A percentile compares a stretch with the other conserved stretches of the same genome.
These are phyloP conservation scores for Petrolisthes cinctipes DNA, from an alignment of 2,888 invertebrate species.

Conservation along the genomic window DNA sequence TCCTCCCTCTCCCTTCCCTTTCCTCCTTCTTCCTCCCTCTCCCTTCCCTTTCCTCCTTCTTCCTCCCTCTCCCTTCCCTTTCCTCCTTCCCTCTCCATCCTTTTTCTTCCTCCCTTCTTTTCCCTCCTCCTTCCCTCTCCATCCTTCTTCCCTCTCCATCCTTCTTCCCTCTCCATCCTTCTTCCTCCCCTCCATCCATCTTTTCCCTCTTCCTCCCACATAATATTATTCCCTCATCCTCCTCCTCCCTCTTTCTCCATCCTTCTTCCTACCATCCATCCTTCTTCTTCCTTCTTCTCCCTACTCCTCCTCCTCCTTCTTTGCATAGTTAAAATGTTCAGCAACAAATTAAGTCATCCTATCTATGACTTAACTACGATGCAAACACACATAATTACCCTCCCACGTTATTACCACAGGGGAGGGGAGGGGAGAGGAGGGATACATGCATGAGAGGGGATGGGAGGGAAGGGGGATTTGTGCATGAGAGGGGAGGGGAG, in stretches of 20 bases:
- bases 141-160: background rate
- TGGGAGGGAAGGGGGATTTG: too few relatives aligned
- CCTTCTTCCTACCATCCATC: background rate
- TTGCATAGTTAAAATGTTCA: too few relatives aligned
- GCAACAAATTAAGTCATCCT: too few relatives aligned
- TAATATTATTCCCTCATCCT: background rate
- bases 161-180: background rate
- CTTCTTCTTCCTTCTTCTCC: background rate
- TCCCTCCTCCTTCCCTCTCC: background rate
- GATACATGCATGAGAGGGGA: too few relatives aligned
- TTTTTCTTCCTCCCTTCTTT: background rate
- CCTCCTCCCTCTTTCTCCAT: background rate
- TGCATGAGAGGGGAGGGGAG: too few relatives aligned
- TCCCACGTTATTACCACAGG: too few relatives aligned
- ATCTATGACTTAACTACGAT: too few relatives aligned
- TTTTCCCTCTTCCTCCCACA: background rate
- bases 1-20: background rate
- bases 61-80: background rate
- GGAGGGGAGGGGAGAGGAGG: too few relatives aligned
- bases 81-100: background rate
- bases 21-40: background rate
- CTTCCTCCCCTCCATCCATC: background rate
- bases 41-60: slow-evolving; percentile 18
- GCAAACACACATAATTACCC: too few relatives aligned
- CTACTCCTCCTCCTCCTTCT: too few relatives aligned